Evolutionary conservation across 2,113 vertebrate species (phyloP), one percentile per base, ranked within the genome.

Genomic region (Lepus timidus): DNA sequence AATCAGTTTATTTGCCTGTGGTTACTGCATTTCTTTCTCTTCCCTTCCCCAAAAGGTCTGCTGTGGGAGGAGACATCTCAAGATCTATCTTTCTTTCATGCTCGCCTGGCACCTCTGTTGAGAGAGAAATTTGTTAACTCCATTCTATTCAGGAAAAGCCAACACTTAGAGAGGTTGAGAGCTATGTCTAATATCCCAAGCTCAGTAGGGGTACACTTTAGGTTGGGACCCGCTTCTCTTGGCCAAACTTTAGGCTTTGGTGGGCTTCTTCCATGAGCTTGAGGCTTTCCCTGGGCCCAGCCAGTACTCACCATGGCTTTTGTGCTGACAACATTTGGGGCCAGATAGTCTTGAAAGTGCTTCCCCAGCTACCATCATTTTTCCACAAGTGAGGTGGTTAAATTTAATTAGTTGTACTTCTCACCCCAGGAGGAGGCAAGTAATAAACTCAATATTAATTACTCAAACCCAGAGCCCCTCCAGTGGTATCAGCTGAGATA

Each of bases 401-500:
- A 22, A 25, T 91, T 97, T 90, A 92, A 93, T 95, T 94, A 88
- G 91, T 82, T 33, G 88, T 67, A 85, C 62, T 83, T 96, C 85
- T 74, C 58, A 58, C 64, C 58, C 82, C 58, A 33, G 78, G 78
- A 92, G 64, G 85, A 94, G 90, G 92, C 95, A 93, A 96, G 73
- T 96, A 81, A 96, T 58, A 17, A 58, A 58, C 55, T 58, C 55
- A 58, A 19, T 11, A 89, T 90, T 96, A 84, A 96, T 97, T 94
- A 78, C 76, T 95, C 51, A 58, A 90, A 76, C 76, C 23, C 19
- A 93, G 86, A 88, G 89, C 74, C 52, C 73, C 81, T 81, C 55
- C 55, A 14, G 85, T 89, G 73, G 76, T 91, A 71, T 93, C 88
- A 88, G 85, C 85, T 79, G 93, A 90, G 93, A 92, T 94, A 96